Percentiles rank a stretch among this genome's conserved stretches.
These are phyloP conservation scores for Tetragnatha versicolor DNA, from an alignment of 1,140 invertebrate genomes.

Conservation along the genomic window DNA sequence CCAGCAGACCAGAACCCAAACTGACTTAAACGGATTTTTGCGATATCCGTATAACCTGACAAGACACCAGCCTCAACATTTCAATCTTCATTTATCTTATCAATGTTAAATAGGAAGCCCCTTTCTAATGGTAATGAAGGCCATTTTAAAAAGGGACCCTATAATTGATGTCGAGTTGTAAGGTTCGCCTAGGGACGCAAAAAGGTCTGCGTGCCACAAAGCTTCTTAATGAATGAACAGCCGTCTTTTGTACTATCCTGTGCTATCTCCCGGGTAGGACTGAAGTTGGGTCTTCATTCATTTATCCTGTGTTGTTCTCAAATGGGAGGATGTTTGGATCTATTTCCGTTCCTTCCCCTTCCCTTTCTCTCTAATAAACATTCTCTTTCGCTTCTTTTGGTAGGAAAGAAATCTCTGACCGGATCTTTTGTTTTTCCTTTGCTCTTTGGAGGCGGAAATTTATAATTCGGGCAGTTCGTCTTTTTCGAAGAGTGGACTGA, in stretches of 20 bases:
- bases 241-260: slow-evolving; percentile 1
- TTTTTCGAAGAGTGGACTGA: slow-evolving; percentile 1
- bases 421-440: slow-evolving; percentile 1
- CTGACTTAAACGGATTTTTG: slow-evolving; percentile 20
- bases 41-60: slow-evolving; percentile 9
- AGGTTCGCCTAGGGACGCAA: neutral
- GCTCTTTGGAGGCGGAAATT: slow-evolving; percentile 4
- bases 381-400: neutral
- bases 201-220: neutral
- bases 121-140: slow-evolving; percentile 32
- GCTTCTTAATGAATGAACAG: slow-evolving; percentile 19
- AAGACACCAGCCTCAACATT: slow-evolving; percentile 13
- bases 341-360: slow-evolving; percentile 2
- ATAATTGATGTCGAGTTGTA: slow-evolving; percentile 31
- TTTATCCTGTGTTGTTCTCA: slow-evolving; percentile 26
- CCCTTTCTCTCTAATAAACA: slow-evolving; percentile 8
- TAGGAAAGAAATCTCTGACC: neutral
- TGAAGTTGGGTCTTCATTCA: neutral
- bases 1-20: slow-evolving; percentile 3
- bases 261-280: neutral
- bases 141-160: slow-evolving; percentile 18
- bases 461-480: slow-evolving; percentile 1
- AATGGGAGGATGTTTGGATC: slow-evolving; percentile 22
- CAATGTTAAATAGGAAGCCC: slow-evolving; percentile 16
- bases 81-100: slow-evolving; percentile 28